Evolutionary conservation across 2,797 vertebrate species (phyloP).

Genomic region (Ctenopoma kingsleyae): DNA sequence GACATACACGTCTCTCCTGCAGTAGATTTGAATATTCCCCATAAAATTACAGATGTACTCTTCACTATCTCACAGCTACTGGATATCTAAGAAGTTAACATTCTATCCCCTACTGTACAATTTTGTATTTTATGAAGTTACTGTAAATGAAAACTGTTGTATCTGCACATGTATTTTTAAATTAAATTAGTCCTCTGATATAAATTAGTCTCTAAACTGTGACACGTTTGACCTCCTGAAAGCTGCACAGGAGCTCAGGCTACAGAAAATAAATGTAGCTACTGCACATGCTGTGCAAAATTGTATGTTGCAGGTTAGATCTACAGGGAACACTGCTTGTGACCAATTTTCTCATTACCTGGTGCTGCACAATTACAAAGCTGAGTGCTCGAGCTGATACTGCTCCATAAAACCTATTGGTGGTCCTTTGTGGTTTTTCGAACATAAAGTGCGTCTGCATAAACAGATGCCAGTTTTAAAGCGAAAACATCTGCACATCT

Average conservation of each 20-base stretch:
- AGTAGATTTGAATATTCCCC: constrained; percentile 1
- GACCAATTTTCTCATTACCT: constrained; percentile 85
- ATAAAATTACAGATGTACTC: neutral
- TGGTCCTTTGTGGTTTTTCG: constrained; percentile 83
- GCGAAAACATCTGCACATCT: constrained; percentile 87
- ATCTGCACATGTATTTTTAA: constrained; percentile 36
- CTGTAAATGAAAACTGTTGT: constrained; percentile 13
- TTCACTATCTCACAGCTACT: neutral
- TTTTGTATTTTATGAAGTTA: constrained; percentile 12
- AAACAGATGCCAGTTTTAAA: constrained; percentile 88
- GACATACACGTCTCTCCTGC: neutral
- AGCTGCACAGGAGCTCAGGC: constrained; percentile 49
- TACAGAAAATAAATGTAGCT: constrained; percentile 57
- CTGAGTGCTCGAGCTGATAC: constrained; percentile 81
- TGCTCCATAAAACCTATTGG: constrained; percentile 84
- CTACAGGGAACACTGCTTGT: constrained; percentile 79
- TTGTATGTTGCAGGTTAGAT: constrained; percentile 74
- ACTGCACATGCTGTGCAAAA: constrained; percentile 74
- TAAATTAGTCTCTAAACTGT: constrained; percentile 49
- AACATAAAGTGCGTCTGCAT: constrained; percentile 83
- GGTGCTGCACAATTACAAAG: constrained; percentile 84
- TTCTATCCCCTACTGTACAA: neutral
- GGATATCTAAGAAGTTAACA: neutral
- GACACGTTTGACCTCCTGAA: constrained; percentile 50
- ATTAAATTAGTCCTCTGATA: constrained; percentile 33